Base-by-base conservation (phyloP, 2,113 vertebrate species). In the Zootoca vivipara region DNA sequence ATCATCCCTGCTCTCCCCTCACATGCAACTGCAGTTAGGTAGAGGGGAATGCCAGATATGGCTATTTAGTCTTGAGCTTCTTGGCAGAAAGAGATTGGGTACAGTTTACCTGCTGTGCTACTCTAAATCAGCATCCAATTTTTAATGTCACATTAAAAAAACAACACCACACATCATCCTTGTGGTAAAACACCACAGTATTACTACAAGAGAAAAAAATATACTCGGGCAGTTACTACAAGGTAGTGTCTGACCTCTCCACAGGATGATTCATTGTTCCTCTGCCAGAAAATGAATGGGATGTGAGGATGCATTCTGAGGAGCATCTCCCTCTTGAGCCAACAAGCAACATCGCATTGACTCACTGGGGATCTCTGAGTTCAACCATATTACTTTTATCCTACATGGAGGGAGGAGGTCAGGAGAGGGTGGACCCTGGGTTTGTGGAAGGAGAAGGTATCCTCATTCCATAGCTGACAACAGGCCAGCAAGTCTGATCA, bases 401-500 rank as follows among this genome's bases (percentile, higher is more conserved):
- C 26, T 67, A 1, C 9, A 28, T 7, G 7, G 35, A 40, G 35
- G 80, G 4, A 67, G 24, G 62, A 40, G 35, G 80, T 35, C 64
- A 38, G 80, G 33, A 82, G 64, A 82, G 22, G 35, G 62, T 65
- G 58, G 58, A 40, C 13, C 18, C 42, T 28, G 20, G 4, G 78
- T 22, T 80, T 30, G 52, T n/a, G 56, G 30, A 65, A 65, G n/a
- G 24, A 64, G 5, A 56, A 46, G 26, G 24, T 58, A 64, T 9
- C 26, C 35, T 62, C 33, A 38, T 82, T 90, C 30, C 88, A 87
- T 9, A 85, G 62, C 77, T 82, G 87, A 91, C 26, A 88, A 78
- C 40, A 92, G 78, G 18, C 90, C 52, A 92, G 92, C 86, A 89
- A 83, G 84, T 93, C 84, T 88, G 93, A 92, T 93, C 90, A 92